Base-by-base conservation (phyloP, 2,888 invertebrate species). In the Acanthoscelides obtectus region DNA sequence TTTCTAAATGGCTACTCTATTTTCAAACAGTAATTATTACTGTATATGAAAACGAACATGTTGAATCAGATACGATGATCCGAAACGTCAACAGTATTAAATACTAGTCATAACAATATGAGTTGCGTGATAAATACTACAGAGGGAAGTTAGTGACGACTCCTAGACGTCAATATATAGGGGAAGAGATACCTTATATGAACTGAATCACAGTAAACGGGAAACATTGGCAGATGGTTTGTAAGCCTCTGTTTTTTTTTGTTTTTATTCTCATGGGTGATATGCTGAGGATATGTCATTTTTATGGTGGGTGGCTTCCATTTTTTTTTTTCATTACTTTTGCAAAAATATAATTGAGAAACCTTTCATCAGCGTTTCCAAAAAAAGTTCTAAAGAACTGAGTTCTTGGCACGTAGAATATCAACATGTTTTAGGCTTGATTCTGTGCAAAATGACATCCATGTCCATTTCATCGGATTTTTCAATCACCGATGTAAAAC, bases 151-250 rank as follows among this genome's bases (percentile, higher is more conserved):
- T 74, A 73, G 68, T 67, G 72, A 76, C 70, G 73, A 68, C 71
- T 45, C 22, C n/a, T 20, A 67, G 65, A 63, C 68, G 45, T 45
- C 45, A 25, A 25, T 25, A 25, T 25, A 45, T 45, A 45, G 45
- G 45, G 45, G 45, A 45, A 45, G 45, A 45, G 45, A 45, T 45
- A 45, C 45, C 45, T 45, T 74, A 77, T 74, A 69, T 77, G 74
- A 80, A 79, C 76, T 77, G 77, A 80, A 80, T 81, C 81, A 81
- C 81, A 81, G 80, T 79, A 80, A n/a, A 45, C 45, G 45, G 45
- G 45, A 45, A 45, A 81, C 80, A 81, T 79, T 79, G 80, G 80
- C 79, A 75, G 79, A 80, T 80, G 79, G 79, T 79, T 80, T 75
- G 76, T 77, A 77, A 77, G 70, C 76, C 73, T 27, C 70, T 72